Conservation (phyloP, 2,888 invertebrate species). For the Chalcosyrphus nemorum region DNA sequence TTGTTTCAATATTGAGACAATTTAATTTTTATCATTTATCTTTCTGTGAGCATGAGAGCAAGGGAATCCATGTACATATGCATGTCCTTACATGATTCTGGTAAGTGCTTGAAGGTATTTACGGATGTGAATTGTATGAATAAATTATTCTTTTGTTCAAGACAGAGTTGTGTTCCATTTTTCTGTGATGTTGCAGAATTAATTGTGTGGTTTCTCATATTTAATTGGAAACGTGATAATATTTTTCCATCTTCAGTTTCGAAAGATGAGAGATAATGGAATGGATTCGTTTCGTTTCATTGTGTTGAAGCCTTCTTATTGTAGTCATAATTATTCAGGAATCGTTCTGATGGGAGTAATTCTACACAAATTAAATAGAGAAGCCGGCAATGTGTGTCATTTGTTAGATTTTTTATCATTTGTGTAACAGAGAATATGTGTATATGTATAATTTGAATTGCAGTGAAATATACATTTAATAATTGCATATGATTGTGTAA, state of each 20-base stretch:
- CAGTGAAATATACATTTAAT: too few relatives aligned
- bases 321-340: background rate
- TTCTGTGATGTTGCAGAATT: slow-evolving; percentile 28
- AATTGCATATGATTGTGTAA: too few relatives aligned
- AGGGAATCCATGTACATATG: background rate
- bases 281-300: background rate
- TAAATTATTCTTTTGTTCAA: slow-evolving; percentile 20
- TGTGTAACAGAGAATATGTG: too few relatives aligned
- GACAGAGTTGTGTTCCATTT: slow-evolving; percentile 32
- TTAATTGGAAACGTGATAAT: slow-evolving; percentile 33
- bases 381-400: background rate
- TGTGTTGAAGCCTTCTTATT: background rate
- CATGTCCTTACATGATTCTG: background rate
- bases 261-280: background rate
- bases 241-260: background rate
- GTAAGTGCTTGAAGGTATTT: slow-evolving; percentile 43
- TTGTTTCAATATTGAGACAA: slow-evolving; percentile 1
- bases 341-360: background rate
- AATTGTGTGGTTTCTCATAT: slow-evolving; percentile 16
- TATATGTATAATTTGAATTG: too few relatives aligned
- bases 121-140: slow-evolving; percentile 23
- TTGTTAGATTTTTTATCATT: too few relatives aligned
- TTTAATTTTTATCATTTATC: slow-evolving; percentile 43
- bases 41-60: background rate
- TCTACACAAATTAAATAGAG: background rate